phyloP scores from a whole-genome alignment of 2,888 invertebrate species.

The Xestia xanthographa region DNA sequence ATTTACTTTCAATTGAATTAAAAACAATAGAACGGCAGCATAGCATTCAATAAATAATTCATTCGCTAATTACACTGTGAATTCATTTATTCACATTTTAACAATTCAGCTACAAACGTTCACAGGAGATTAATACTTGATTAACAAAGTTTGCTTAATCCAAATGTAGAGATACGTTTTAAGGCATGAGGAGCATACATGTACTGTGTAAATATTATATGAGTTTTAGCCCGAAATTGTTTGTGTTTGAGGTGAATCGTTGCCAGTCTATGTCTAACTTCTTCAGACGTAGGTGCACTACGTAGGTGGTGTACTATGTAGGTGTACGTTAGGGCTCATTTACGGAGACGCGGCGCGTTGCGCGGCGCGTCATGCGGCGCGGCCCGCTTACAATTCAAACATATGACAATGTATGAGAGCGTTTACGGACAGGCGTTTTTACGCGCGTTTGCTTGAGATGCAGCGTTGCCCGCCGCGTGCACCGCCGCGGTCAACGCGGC shows the following conservation, averaged over 20 bases:
- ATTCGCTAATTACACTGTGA: conserved; percentile 18
- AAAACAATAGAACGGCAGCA: conserved; percentile 7
- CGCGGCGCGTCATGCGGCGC: too few species aligned
- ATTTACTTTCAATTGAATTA: conserved; percentile 6
- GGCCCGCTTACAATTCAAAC: too few species aligned
- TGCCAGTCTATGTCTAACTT: conserved; percentile 7
- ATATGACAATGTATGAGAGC: too few species aligned
- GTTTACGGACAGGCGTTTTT: too few species aligned
- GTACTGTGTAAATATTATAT: conserved; percentile 30
- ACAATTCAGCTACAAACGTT: conserved; percentile 9
- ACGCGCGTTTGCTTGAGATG: too few species aligned
- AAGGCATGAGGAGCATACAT: not conserved
- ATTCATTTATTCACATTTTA: conserved; percentile 11
- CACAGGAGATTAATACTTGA: conserved; percentile 25
- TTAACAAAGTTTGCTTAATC: conserved; percentile 24
- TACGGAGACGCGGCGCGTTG: too few species aligned
- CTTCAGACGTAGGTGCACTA: too few species aligned
- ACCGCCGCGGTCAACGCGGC: too few species aligned
- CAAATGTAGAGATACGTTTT: conserved; percentile 21
- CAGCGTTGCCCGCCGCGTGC: too few species aligned
- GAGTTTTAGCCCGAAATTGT: conserved; percentile 15
- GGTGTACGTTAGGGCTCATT: not conserved
- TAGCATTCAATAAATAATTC: conserved; percentile 1
- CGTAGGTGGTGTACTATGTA: too few species aligned
- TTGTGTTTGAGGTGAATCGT: conserved; percentile 13